These are phyloP conservation scores for Sclerodermus sp. DNA, from an alignment of 2,888 invertebrate species.

Conservation along the genomic window DNA sequence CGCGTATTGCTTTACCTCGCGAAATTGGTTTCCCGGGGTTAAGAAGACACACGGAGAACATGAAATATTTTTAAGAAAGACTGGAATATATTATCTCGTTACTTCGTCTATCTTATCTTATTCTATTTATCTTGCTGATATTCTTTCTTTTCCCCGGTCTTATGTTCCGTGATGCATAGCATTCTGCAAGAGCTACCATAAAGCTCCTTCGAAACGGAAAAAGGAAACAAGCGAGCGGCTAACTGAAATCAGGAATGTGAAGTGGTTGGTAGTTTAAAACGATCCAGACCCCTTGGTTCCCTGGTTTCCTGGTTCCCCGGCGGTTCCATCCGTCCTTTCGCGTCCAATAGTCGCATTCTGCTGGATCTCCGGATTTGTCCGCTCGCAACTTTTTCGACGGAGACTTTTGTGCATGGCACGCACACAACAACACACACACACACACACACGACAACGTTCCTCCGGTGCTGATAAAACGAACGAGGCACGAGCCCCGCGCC, in stretches of 20 bases:
- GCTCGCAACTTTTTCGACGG: constrained; percentile 8
- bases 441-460: no score
- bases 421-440: constrained; percentile 7
- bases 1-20: no score
- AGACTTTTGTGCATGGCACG: constrained; percentile 9
- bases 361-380: neutral
- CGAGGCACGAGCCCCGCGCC: no score
- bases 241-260: constrained; percentile 48
- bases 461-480: no score
- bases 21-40: no score
- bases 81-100: no score
- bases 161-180: constrained; percentile 22
- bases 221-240: constrained; percentile 43
- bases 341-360: constrained; percentile 9
- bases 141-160: neutral
- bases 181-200: constrained; percentile 22
- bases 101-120: no score
- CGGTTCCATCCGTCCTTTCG: neutral
- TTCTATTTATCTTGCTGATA: no score
- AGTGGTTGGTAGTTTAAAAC: constrained; percentile 43
- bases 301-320: neutral
- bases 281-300: constrained; percentile 23
- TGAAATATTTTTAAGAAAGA: no score
- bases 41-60: no score
- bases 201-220: constrained; percentile 28